Evolutionary conservation across 2,888 invertebrate species (phyloP).

Genomic region (Congeria kusceri): DNA sequence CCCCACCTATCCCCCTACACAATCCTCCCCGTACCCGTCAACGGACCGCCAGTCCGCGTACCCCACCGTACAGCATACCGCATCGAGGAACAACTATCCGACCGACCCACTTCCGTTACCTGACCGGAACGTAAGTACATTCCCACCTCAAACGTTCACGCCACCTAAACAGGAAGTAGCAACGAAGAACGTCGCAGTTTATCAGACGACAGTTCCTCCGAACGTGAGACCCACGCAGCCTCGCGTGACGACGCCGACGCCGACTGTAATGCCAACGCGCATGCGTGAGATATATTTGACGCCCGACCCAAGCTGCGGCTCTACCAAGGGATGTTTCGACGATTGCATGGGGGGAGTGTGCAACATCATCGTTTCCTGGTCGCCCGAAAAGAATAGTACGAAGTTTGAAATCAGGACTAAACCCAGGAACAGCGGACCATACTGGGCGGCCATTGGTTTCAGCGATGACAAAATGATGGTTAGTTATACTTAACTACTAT

Average conservation of each 20-base stretch:
- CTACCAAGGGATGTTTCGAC: constrained; percentile 80
- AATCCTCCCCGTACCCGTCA: background rate
- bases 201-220: background rate
- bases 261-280: background rate
- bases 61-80: background rate
- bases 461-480: constrained; percentile 83
- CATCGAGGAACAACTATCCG: background rate
- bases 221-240: background rate
- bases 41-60: too few relatives aligned
- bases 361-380: constrained; percentile 80
- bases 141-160: constrained; percentile 23
- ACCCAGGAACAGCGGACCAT: constrained; percentile 52
- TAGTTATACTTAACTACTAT: constrained; percentile 19
- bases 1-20: background rate
- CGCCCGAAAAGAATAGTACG: constrained; percentile 62
- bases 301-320: constrained; percentile 74
- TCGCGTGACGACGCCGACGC: constrained; percentile 5
- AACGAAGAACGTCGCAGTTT: background rate
- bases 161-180: constrained; percentile 29
- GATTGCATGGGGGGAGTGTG: constrained; percentile 77
- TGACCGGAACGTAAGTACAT: constrained; percentile 15
- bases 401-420: constrained; percentile 72
- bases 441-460: constrained; percentile 82
- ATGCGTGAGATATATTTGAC: constrained; percentile 10
- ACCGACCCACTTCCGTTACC: background rate